Evolutionary conservation across 1,140 invertebrate genomes (phyloP), one percentile per base, ranked within the genome.

Genomic region (Drepana arcuata): DNA sequence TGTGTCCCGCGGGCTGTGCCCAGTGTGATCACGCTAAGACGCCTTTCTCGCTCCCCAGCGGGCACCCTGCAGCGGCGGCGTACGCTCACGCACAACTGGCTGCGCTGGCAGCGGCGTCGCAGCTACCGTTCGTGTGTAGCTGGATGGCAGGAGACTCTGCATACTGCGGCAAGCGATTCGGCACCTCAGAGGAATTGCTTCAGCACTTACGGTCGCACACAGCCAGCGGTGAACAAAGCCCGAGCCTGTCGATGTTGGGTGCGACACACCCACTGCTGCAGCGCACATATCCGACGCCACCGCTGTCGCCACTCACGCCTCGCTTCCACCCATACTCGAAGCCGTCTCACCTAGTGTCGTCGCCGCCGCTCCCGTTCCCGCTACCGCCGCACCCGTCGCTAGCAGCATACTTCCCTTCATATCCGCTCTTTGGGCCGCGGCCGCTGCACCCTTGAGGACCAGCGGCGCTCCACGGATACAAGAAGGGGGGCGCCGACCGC

Each of bases 91-190:
- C 91, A 11, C 91, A 92, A 58, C 63, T 92, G 26, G 90, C 91
- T 0, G 91, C 91, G 0, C 50, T 93, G 23, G 90, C 91, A 0
- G 90, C 90, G 0, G 90, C 90, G 4, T 89, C 90, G 0, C 89
- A 91, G 51, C 70, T 93, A 36, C 92, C 93, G 0, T 93, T 93
- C 63, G 90, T 96, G 0, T 97, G 95, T 77, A 96, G 92, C 69
- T 97, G 95, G 95, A 93, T 97, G 56, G 91, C 91, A 6, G 92
- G 92, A 10, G 94, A 95, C 68, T 89, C 90, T 0, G 86, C 90
- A 0, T 96, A 95, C 60, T 97, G 96, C 68, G 95, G 95, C 13
- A 97, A 98, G 68, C 81, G 94, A 25, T 97, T 97, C 66, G 83
- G 88, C 7, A 91, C 89, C 26, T 95, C 95, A 0, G 95, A 97